phyloP scores from a whole-genome alignment of 2,113 vertebrate genomes.

The Paracanthobrama guichenoti region DNA sequence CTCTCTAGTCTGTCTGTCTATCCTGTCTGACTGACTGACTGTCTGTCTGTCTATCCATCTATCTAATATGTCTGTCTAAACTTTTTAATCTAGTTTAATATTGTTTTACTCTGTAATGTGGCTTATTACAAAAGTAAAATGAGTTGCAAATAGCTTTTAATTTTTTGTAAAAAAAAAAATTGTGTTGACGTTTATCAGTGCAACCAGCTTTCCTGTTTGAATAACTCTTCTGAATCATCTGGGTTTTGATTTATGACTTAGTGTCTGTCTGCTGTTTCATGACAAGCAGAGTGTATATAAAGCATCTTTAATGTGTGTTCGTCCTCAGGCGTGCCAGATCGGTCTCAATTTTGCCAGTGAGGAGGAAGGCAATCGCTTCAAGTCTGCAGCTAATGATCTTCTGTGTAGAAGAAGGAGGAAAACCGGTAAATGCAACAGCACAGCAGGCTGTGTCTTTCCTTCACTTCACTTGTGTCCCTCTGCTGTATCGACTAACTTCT shows the following conservation, averaged over 20 bases:
- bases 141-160: not conserved
- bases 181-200: too few species aligned
- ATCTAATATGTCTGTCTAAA: too few species aligned
- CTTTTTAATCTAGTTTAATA: not conserved
- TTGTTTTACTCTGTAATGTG: not conserved
- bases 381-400: conserved; percentile 76
- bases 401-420: conserved; percentile 82
- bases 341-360: conserved; percentile 96
- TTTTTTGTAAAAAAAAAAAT: not conserved
- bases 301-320: conserved; percentile 38
- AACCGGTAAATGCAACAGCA: conserved; percentile 77
- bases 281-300: not conserved
- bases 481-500: not conserved
- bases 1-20: too few species aligned
- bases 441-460: not conserved
- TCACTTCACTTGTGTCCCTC: not conserved
- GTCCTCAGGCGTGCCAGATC: conserved; percentile 86
- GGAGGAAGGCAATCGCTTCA: conserved; percentile 91
- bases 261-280: not conserved
- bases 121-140: not conserved
- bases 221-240: not conserved
- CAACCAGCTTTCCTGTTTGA: not conserved
- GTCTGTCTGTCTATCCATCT: too few species aligned
- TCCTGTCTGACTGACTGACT: too few species aligned
- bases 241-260: not conserved